Percentiles rank a stretch among this genome's conserved stretches.
phyloP scores from a whole-genome alignment of 2,888 invertebrate genomes.

The Cephalotes varians region DNA sequence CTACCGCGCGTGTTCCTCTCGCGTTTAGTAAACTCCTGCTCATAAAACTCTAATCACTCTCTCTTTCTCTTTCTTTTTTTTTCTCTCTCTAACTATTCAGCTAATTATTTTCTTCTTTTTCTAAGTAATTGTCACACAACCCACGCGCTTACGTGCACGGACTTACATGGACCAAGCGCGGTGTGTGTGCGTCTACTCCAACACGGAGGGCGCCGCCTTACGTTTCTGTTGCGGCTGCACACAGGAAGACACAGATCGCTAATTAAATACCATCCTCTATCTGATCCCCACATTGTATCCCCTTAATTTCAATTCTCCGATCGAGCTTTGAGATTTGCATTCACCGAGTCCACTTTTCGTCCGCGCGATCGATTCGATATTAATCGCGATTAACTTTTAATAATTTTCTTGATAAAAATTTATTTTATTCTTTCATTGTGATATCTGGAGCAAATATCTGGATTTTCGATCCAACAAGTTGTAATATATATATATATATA shows the following conservation, averaged over 20 bases:
- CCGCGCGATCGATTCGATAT: neutral
- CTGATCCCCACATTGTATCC: neutral
- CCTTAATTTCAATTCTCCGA: neutral
- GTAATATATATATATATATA: neutral
- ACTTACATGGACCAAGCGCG: conserved; percentile 85
- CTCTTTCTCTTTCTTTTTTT: conserved; percentile 20
- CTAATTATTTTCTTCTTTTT: conserved; percentile 47
- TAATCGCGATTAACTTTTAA: neutral
- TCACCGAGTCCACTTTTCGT: neutral
- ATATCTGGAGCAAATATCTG: neutral
- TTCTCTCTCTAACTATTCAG: conserved; percentile 26
- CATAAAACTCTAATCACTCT: conserved; percentile 6
- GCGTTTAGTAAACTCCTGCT: conserved; percentile 25
- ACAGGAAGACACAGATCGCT: conserved; percentile 79
- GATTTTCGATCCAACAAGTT: neutral
- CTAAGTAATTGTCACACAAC: conserved; percentile 52
- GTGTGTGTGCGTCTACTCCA: conserved; percentile 84
- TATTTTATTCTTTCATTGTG: neutral
- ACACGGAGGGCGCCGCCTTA: conserved; percentile 85
- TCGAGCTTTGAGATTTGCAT: neutral
- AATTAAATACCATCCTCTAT: conserved; percentile 58
- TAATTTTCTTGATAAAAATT: neutral
- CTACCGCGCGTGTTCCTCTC: conserved; percentile 30
- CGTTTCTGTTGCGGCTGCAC: conserved; percentile 85
- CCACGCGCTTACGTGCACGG: conserved; percentile 76